A percentile compares a stretch with the other conserved stretches of the same genome.
Evolutionary conservation across 2,888 invertebrate genomes (phyloP).

Genomic region (Apodemia mormo): DNA sequence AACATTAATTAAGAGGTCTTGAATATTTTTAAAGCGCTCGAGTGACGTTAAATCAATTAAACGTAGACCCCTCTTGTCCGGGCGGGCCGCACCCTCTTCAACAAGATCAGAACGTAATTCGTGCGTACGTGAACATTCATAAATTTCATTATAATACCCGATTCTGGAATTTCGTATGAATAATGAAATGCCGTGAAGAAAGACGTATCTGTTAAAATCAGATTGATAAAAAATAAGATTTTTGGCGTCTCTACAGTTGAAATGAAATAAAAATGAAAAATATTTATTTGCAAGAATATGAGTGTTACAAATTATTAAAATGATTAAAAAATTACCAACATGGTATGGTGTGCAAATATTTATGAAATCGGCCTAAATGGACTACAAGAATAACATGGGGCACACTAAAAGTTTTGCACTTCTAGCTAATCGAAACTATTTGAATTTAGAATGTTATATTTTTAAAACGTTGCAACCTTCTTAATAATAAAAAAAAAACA

Average conservation of each 20-base stretch:
- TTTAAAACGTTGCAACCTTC: too few species aligned
- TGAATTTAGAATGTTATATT: too few species aligned
- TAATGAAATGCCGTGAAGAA: not conserved
- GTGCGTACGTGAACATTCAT: conserved; percentile 6
- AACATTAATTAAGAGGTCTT: conserved; percentile 2
- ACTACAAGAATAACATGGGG: too few species aligned
- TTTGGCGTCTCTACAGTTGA: not conserved
- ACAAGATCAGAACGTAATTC: conserved; percentile 2
- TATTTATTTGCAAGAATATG: too few species aligned
- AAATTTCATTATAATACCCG: conserved; percentile 2
- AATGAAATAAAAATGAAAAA: too few species aligned
- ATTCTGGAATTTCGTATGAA: not conserved
- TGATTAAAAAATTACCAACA: too few species aligned
- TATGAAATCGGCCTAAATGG: too few species aligned
- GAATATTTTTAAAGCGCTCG: conserved; percentile 7
- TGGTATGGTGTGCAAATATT: too few species aligned
- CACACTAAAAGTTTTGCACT: too few species aligned
- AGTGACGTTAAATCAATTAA: conserved; percentile 14
- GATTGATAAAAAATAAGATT: not conserved
- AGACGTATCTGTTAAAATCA: not conserved
- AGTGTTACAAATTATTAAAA: too few species aligned
- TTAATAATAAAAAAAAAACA: too few species aligned
- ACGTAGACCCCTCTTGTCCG: not conserved
- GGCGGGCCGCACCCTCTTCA: not conserved
- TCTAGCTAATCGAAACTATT: too few species aligned